phyloP scores from a whole-genome alignment of 2,113 vertebrate genomes.

The Urocitellus parryii region DNA sequence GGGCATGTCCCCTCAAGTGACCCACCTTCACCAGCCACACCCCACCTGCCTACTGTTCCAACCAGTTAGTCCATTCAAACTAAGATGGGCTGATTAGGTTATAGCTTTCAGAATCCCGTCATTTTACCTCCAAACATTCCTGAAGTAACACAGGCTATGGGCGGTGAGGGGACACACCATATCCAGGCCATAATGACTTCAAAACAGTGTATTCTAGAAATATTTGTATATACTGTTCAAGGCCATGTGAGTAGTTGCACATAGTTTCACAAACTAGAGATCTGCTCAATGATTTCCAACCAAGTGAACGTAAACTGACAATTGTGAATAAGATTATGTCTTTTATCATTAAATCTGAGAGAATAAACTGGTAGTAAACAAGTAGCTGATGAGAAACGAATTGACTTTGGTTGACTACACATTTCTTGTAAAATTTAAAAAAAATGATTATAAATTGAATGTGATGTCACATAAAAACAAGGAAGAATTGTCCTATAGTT shows the following conservation, averaged over 20 bases:
- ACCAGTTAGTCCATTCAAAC: too few species aligned
- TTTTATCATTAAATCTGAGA: neutral
- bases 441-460: neutral
- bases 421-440: neutral
- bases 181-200: too few species aligned
- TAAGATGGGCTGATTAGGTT: too few species aligned
- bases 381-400: constrained; percentile 26
- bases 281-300: neutral
- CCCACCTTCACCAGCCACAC: too few species aligned
- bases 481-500: neutral
- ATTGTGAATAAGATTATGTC: neutral
- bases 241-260: neutral
- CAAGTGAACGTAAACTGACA: constrained; percentile 21
- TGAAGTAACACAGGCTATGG: too few species aligned
- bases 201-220: neutral
- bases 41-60: too few species aligned
- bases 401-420: neutral
- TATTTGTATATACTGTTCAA: neutral
- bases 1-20: too few species aligned
- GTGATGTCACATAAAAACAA: neutral
- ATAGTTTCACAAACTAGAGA: neutral
- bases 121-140: too few species aligned
- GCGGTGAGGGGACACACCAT: too few species aligned
- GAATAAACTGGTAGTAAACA: constrained; percentile 10
- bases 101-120: too few species aligned